phyloP scores from a whole-genome alignment of 2,888 invertebrate genomes.

The Tiliacea citrago region DNA sequence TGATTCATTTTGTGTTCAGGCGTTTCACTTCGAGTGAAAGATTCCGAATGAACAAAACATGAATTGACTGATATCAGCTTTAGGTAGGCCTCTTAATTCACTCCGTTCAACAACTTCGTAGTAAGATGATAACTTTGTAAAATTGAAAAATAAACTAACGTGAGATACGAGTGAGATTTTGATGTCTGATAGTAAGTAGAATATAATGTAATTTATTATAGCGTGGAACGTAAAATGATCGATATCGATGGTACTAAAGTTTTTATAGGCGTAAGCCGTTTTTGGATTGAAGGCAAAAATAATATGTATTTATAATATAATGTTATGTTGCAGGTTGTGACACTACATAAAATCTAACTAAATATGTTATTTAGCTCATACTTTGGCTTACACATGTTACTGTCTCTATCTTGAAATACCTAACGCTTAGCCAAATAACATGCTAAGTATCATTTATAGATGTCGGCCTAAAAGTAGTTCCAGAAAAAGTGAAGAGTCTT shows the following conservation, averaged over 20 bases:
- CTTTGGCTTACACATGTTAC: background rate
- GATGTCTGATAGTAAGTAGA: constrained; percentile 38
- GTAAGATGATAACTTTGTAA: constrained; percentile 29
- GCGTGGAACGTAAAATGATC: constrained; percentile 35
- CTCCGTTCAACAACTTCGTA: constrained; percentile 11
- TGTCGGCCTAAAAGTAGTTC: background rate
- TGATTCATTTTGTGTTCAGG: background rate
- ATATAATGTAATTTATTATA: constrained; percentile 41
- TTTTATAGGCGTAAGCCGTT: constrained; percentile 36
- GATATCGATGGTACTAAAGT: constrained; percentile 38
- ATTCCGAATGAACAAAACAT: background rate
- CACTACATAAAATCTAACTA: background rate
- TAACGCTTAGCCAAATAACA: background rate
- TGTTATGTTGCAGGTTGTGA: background rate
- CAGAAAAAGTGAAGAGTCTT: background rate
- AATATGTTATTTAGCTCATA: background rate
- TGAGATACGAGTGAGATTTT: constrained; percentile 47
- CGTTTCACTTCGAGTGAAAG: background rate
- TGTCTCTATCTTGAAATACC: background rate
- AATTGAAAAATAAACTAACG: constrained; percentile 56
- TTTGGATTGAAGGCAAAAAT: constrained; percentile 38
- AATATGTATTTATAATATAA: too few relatives aligned
- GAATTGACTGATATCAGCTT: background rate
- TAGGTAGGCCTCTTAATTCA: constrained; percentile 15
- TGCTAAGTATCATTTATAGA: background rate